Percentiles rank a stretch among this genome's conserved stretches.
These are phyloP conservation scores for Lordiphosa clarofinis DNA, from an alignment of 1,140 invertebrate genomes.

Conservation along the genomic window DNA sequence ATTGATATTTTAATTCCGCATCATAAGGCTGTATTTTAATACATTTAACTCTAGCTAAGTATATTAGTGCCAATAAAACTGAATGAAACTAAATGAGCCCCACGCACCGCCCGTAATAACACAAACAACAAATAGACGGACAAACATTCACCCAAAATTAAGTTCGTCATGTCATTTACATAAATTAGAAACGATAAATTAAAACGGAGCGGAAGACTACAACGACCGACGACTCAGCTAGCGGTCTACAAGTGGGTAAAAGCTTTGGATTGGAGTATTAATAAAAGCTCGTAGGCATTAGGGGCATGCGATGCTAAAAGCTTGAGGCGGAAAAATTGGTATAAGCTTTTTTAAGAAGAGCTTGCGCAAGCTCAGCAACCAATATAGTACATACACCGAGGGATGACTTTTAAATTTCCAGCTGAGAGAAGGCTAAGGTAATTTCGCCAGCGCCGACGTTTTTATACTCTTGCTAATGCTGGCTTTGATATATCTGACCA, in stretches of 20 bases:
- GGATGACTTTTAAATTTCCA: too few relatives aligned
- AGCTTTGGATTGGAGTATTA: not conserved
- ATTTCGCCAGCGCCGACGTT: too few relatives aligned
- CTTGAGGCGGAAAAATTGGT: not conserved
- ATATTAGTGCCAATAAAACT: slow-evolving; percentile 40
- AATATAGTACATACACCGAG: too few relatives aligned
- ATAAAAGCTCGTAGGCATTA: not conserved
- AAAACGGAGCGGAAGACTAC: slow-evolving; percentile 52
- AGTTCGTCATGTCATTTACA: slow-evolving; percentile 68
- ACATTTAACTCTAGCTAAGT: too few relatives aligned
- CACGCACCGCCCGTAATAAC: slow-evolving; percentile 32
- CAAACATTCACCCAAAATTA: slow-evolving; percentile 65
- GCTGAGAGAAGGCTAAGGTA: too few relatives aligned
- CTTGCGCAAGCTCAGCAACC: too few relatives aligned
- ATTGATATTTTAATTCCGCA: slow-evolving; percentile 53
- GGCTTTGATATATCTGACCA: too few relatives aligned
- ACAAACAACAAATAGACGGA: slow-evolving; percentile 17
- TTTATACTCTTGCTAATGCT: too few relatives aligned
- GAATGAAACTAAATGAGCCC: slow-evolving; percentile 28
- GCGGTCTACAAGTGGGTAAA: not conserved
- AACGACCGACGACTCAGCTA: slow-evolving; percentile 34
- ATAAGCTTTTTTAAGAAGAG: too few relatives aligned
- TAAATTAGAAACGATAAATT: slow-evolving; percentile 73
- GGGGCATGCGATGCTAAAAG: not conserved
- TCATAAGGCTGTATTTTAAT: slow-evolving; percentile 13